Evolutionary conservation across 2,113 vertebrate genomes (phyloP).

Genomic region (Brachyistius frenatus): DNA sequence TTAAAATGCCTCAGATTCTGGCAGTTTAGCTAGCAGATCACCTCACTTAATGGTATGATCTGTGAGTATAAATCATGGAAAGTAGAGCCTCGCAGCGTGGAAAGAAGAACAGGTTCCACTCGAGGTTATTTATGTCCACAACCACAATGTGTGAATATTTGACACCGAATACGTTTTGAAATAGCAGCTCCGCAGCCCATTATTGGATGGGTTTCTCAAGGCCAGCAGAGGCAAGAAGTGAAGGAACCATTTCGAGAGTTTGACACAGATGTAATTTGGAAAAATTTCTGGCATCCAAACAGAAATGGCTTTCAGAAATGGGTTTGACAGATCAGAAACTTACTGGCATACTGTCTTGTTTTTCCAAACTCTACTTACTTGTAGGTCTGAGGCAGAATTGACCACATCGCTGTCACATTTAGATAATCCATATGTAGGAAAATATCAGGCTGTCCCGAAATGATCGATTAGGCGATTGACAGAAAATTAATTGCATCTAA

Average conservation of each 20-base stretch:
- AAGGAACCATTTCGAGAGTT: conserved; percentile 3
- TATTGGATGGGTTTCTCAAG: conserved; percentile 13
- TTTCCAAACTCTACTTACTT: neutral
- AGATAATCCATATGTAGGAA: conserved; percentile 2
- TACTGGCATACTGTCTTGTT: conserved; percentile 3
- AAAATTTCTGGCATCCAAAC: conserved; percentile 37
- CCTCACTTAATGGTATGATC: conserved; percentile 61
- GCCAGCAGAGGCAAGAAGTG: conserved; percentile 25
- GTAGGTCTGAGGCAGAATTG: neutral
- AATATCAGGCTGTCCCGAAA: neutral
- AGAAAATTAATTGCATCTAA: neutral
- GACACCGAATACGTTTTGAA: conserved; percentile 32
- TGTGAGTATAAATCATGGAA: conserved; percentile 69
- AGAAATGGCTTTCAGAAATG: conserved; percentile 23
- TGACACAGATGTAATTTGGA: conserved; percentile 18
- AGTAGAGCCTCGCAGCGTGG: conserved; percentile 50
- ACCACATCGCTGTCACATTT: conserved; percentile 8
- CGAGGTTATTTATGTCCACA: conserved; percentile 42
- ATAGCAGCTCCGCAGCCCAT: neutral
- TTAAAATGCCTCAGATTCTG: conserved; percentile 75
- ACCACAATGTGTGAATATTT: conserved; percentile 35
- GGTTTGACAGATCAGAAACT: neutral
- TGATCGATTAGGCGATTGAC: neutral
- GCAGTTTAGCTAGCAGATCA: conserved; percentile 64
- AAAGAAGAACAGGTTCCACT: conserved; percentile 33